phyloP scores from a whole-genome alignment of 2,888 invertebrate genomes.

The Drosophila diplacantha region DNA sequence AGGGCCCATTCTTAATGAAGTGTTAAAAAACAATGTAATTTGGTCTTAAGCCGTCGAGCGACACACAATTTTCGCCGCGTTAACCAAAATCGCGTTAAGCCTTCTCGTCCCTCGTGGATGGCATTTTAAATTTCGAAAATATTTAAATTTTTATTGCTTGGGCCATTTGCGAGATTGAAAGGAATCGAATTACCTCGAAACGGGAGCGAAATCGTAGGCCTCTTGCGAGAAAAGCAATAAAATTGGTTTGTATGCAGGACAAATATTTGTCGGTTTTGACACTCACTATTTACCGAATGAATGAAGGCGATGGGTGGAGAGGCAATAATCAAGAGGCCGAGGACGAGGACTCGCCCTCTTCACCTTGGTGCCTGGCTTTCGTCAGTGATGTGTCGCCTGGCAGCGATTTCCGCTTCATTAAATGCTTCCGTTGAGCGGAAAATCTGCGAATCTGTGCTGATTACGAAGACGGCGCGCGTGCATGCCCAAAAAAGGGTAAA shows the following conservation, averaged over 20 bases:
- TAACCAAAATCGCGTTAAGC: slow-evolving; percentile 47
- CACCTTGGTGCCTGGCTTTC: slow-evolving; percentile 21
- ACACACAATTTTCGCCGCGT: slow-evolving; percentile 45
- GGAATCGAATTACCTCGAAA: slow-evolving; percentile 29
- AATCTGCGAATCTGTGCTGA: slow-evolving; percentile 58
- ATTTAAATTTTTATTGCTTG: slow-evolving; percentile 69
- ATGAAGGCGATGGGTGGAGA: slow-evolving; percentile 14
- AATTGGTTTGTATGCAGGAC: slow-evolving; percentile 46
- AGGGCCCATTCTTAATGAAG: slow-evolving; percentile 66
- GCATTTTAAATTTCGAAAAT: slow-evolving; percentile 64
- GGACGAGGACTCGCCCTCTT: slow-evolving; percentile 1
- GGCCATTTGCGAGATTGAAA: slow-evolving; percentile 66
- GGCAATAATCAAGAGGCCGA: slow-evolving; percentile 29
- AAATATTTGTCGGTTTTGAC: slow-evolving; percentile 65
- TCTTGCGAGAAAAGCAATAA: slow-evolving; percentile 33
- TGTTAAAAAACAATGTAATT: slow-evolving; percentile 72
- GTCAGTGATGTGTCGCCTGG: slow-evolving; percentile 36
- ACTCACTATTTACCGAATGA: slow-evolving; percentile 61
- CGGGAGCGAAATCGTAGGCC: slow-evolving; percentile 2
- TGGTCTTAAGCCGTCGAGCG: slow-evolving; percentile 56
- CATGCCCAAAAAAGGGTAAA: slow-evolving; percentile 53
- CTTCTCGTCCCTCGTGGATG: slow-evolving; percentile 17
- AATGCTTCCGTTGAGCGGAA: slow-evolving; percentile 63
- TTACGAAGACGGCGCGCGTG: slow-evolving; percentile 37
- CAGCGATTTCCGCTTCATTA: slow-evolving; percentile 69